Evolutionary conservation across 37 sponge, comb jelly and placozoan genomes (phyloP).

Genomic region (Mnemiopsis leidyi): DNA sequence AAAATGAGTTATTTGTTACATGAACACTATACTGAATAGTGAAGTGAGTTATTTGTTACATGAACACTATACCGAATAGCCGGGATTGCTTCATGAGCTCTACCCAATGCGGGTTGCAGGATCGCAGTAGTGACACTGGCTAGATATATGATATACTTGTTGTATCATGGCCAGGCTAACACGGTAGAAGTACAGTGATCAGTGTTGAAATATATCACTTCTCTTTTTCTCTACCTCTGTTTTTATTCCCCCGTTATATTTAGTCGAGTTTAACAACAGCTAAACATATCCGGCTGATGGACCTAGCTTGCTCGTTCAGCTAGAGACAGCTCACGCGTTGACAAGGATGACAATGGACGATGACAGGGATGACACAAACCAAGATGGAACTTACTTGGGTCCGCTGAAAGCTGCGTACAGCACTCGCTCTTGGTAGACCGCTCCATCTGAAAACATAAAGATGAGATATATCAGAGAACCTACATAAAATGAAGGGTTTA

Average conservation of each 20-base stretch:
- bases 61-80: too few relatives aligned
- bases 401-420: conserved; percentile 63
- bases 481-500: too few relatives aligned
- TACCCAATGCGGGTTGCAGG: too few relatives aligned
- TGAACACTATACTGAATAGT: too few relatives aligned
- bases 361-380: background rate
- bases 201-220: background rate
- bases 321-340: background rate
- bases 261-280: background rate
- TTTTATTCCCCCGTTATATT: background rate
- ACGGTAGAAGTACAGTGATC: too few relatives aligned
- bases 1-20: too few relatives aligned
- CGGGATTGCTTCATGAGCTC: too few relatives aligned
- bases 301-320: background rate
- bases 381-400: conserved; percentile 37
- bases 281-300: too few relatives aligned
- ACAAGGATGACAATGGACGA: background rate
- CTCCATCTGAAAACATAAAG: conserved; percentile 39
- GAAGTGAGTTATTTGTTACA: too few relatives aligned
- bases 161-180: too few relatives aligned
- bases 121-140: too few relatives aligned
- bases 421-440: conserved; percentile 1
- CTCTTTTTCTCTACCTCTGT: background rate
- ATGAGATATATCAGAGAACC: background rate
- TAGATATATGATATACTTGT: too few relatives aligned